Evolutionary conservation across 2,797 vertebrate genomes (phyloP).

Genomic region (Halcyon chelicuti): DNA sequence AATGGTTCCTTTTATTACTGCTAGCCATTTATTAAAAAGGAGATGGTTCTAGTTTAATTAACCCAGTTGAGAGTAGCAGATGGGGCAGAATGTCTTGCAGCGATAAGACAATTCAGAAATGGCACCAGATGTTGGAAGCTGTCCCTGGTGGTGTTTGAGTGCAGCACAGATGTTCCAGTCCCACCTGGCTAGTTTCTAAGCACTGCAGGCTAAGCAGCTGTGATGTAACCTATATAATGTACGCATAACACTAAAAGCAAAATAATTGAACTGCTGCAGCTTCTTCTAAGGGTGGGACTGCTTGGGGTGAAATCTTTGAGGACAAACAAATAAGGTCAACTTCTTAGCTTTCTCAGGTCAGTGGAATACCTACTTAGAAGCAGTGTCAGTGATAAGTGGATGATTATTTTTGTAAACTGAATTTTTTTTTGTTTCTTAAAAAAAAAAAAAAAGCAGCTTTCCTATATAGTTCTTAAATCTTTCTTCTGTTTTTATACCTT

Average conservation of each 20-base stretch:
- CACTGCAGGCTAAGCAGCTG: slow-evolving; percentile 85
- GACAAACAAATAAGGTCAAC: slow-evolving; percentile 70
- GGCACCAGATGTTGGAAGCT: slow-evolving; percentile 86
- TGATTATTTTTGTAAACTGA: background rate
- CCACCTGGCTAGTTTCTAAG: slow-evolving; percentile 84
- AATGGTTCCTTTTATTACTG: slow-evolving; percentile 80
- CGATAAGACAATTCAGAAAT: slow-evolving; percentile 87
- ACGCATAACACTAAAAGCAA: slow-evolving; percentile 78
- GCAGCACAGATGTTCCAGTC: slow-evolving; percentile 92
- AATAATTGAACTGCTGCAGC: slow-evolving; percentile 76
- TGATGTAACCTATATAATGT: slow-evolving; percentile 81
- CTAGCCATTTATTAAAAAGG: slow-evolving; percentile 82
- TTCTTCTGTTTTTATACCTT: background rate
- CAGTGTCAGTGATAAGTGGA: background rate
- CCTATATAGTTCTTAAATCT: background rate
- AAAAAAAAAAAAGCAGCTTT: background rate
- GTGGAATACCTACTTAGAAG: slow-evolving; percentile 11
- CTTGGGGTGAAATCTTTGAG: slow-evolving; percentile 78
- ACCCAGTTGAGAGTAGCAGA: slow-evolving; percentile 91
- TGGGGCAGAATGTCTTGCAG: slow-evolving; percentile 87
- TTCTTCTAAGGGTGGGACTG: slow-evolving; percentile 66
- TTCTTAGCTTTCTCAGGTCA: slow-evolving; percentile 33
- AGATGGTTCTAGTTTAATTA: slow-evolving; percentile 83
- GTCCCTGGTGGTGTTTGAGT: slow-evolving; percentile 91
- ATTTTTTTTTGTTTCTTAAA: background rate